Base-by-base conservation (phyloP, 37 sponge, comb jelly and placozoan genomes). In the Chondrosia reniformis region DNA sequence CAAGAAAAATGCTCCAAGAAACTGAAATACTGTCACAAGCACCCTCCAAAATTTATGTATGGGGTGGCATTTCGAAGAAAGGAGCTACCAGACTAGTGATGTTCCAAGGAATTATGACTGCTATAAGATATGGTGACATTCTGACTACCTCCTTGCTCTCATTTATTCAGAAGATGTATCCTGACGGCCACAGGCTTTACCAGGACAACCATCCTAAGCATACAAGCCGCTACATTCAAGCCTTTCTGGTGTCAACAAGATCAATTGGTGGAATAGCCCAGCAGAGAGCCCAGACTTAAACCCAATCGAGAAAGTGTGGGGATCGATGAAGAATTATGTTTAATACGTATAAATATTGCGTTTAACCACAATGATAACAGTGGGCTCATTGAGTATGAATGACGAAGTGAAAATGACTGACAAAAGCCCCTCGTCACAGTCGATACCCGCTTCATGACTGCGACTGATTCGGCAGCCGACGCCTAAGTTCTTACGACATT, bases 61-160 rank as follows among this genome's bases (percentile, higher is more conserved):
- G 85, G 79, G 79, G 74, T 66, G 79, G 85, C 9, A 84, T 84
- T 45, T 76, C 73, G n/a, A 36, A 39, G 19, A 22, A 33, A 32
- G 85, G 85, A 34, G 84, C 84, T 33, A 83, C 83, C 0, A 40
- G 31, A 54, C 31, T 84, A 34, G 79, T 79, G 27, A 52, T 84
- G 43, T 84, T 84, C 74, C 56, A 74, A 7, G 84, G 85, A 1
- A 84, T 79, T 45, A 78, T 78, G 85, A 79, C 25, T 5, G 57
- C 73, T 4, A 56, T 37, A 10, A 67, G 59, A 22, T 78, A 39
- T 72, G 66, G 49, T 30, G 1, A 38, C 32, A 84, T 79, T 61
- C 73, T 84, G 54, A 19, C 58, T 56, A 28, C 58, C 58, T 56
- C 58, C 58, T 28, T 6, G n/a, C 3, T 56, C 58, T 6, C 58